Percentiles rank a stretch among this genome's conserved stretches.
Evolutionary conservation across 2,113 vertebrate genomes (phyloP).

Genomic region (Colius striatus): DNA sequence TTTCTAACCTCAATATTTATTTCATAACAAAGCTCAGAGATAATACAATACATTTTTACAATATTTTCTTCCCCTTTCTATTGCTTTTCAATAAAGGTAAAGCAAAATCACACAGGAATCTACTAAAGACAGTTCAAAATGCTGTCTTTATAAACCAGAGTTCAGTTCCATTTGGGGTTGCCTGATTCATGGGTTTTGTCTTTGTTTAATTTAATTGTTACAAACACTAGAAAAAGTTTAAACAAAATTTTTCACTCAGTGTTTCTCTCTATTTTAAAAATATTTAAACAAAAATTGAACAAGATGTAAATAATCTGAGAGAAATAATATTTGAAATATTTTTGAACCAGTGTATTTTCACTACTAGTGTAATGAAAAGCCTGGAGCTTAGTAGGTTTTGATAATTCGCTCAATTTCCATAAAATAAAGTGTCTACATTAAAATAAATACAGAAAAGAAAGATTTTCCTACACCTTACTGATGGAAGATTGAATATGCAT

Average conservation of each 20-base stretch:
- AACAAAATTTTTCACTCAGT: background rate
- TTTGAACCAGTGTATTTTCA: background rate
- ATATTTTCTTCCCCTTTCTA: background rate
- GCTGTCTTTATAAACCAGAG: background rate
- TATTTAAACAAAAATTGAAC: background rate
- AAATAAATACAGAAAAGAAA: background rate
- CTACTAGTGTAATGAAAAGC: background rate
- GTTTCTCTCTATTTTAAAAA: background rate
- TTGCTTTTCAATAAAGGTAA: background rate
- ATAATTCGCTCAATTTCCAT: background rate
- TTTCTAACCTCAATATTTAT: background rate
- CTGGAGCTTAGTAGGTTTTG: background rate
- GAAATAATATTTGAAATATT: background rate
- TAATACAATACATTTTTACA: background rate
- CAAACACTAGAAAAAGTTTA: background rate
- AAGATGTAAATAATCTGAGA: background rate
- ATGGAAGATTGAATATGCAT: background rate
- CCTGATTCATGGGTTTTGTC: background rate
- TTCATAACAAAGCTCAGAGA: background rate
- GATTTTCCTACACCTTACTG: background rate
- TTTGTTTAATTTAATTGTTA: background rate
- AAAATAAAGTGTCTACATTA: background rate
- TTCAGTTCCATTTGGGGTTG: background rate
- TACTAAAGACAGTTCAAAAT: background rate
- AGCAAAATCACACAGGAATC: background rate